These are phyloP conservation scores for Drosophila melanosoma DNA, from an alignment of 2,888 invertebrate species.

Conservation along the genomic window DNA sequence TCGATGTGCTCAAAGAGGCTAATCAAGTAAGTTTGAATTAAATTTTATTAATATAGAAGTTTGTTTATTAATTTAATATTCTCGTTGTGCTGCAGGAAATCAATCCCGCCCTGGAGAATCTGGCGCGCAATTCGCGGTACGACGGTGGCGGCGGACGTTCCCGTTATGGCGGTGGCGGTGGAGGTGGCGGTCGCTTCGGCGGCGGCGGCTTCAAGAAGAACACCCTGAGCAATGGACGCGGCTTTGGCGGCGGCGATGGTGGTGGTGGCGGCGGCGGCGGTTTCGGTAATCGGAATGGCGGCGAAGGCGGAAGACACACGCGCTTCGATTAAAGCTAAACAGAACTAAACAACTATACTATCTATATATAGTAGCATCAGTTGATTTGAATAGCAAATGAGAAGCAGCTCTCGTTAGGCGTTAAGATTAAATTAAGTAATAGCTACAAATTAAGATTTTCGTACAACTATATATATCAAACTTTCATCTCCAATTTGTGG, in stretches of 20 bases:
- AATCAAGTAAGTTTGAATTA: slow-evolving; percentile 88
- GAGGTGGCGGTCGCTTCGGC: slow-evolving; percentile 65
- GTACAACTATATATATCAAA: slow-evolving; percentile 56
- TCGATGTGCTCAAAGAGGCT: slow-evolving; percentile 95
- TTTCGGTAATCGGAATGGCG: slow-evolving; percentile 49
- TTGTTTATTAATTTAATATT: neutral
- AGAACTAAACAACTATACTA: slow-evolving; percentile 35
- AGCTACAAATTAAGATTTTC: slow-evolving; percentile 74
- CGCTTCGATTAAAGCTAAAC: slow-evolving; percentile 81
- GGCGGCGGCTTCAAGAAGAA: slow-evolving; percentile 71
- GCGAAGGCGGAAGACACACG: slow-evolving; percentile 76
- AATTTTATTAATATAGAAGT: neutral
- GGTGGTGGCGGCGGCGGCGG: slow-evolving; percentile 63
- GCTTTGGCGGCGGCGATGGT: slow-evolving; percentile 60
- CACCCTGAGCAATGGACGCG: slow-evolving; percentile 71
- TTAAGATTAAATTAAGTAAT: slow-evolving; percentile 67
- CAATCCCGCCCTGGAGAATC: slow-evolving; percentile 93
- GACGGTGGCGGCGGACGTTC: slow-evolving; percentile 86
- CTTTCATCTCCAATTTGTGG: slow-evolving; percentile 42
- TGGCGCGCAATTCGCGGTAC: slow-evolving; percentile 88
- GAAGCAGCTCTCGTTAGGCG: slow-evolving; percentile 63
- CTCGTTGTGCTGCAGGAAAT: slow-evolving; percentile 86
- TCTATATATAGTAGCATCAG: slow-evolving; percentile 51
- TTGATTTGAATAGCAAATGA: slow-evolving; percentile 77
- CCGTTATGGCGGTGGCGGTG: slow-evolving; percentile 84